A percentile compares a stretch with the other conserved stretches of the same genome.
phyloP scores from a whole-genome alignment of 2,888 invertebrate species.

The Aquatica leii region DNA sequence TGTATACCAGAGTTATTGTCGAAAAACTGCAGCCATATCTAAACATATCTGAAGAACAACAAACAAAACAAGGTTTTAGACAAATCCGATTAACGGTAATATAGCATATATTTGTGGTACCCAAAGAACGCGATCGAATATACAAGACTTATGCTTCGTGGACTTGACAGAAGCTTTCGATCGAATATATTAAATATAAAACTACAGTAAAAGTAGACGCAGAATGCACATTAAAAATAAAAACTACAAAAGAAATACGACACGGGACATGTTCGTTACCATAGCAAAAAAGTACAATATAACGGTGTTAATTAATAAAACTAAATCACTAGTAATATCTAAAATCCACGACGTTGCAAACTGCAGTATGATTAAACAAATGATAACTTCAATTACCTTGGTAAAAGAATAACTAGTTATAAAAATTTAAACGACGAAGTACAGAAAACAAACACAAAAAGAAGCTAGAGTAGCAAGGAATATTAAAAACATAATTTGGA shows the following conservation, averaged over 20 bases:
- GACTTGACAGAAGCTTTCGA: background rate
- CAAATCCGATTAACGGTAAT: background rate
- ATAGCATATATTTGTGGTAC: background rate
- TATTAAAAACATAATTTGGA: background rate
- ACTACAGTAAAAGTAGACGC: background rate
- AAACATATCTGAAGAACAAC: background rate
- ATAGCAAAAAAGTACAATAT: slow-evolving; percentile 2
- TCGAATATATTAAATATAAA: background rate
- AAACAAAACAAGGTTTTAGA: background rate
- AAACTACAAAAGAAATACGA: background rate
- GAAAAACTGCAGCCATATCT: background rate
- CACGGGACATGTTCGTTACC: background rate
- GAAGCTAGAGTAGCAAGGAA: background rate
- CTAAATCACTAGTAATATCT: background rate
- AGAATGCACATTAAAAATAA: background rate
- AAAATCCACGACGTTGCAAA: background rate
- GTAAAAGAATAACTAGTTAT: background rate
- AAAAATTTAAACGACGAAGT: no score
- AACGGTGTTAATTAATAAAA: background rate
- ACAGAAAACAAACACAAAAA: background rate
- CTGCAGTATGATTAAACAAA: background rate
- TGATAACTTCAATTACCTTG: background rate
- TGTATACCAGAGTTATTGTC: background rate
- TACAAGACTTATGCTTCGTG: background rate
- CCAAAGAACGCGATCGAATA: background rate